A percentile compares a stretch with the other conserved stretches of the same genome.
Evolutionary conservation across 2,797 vertebrate species (phyloP).

Genomic region (Gadopsis marmoratus): DNA sequence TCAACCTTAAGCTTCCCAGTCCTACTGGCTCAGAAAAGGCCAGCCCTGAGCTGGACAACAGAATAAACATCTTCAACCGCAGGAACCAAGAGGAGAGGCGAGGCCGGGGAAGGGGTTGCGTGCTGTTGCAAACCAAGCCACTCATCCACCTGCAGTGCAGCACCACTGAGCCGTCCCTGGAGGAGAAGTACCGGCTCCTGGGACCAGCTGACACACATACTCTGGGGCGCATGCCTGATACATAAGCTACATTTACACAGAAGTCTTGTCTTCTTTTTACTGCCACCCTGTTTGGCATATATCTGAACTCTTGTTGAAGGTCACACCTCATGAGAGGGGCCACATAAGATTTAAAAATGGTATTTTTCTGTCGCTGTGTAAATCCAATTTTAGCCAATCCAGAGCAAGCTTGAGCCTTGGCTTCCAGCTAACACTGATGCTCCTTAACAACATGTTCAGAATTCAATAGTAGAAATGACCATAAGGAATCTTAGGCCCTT

Average conservation of each 20-base stretch:
- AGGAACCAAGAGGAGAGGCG: slow-evolving; percentile 90
- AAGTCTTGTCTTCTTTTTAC: slow-evolving; percentile 47
- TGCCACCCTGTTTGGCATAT: slow-evolving; percentile 55
- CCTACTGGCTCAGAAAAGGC: slow-evolving; percentile 81
- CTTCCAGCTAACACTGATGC: slow-evolving; percentile 60
- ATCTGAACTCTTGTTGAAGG: slow-evolving; percentile 51
- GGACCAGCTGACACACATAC: slow-evolving; percentile 86
- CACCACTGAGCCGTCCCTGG: slow-evolving; percentile 74
- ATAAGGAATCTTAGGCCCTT: slow-evolving; percentile 46
- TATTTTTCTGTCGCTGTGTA: slow-evolving; percentile 62
- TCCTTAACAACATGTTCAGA: slow-evolving; percentile 53
- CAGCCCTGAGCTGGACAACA: slow-evolving; percentile 90
- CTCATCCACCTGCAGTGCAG: slow-evolving; percentile 88
- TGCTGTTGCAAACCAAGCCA: slow-evolving; percentile 89
- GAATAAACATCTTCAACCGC: slow-evolving; percentile 89
- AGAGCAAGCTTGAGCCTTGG: slow-evolving; percentile 63
- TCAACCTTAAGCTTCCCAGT: slow-evolving; percentile 90
- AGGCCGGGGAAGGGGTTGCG: slow-evolving; percentile 70
- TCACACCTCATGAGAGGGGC: slow-evolving; percentile 42
- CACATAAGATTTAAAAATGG: slow-evolving; percentile 29
- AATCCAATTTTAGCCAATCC: slow-evolving; percentile 50
- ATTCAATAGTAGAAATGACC: slow-evolving; percentile 42
- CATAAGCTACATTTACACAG: slow-evolving; percentile 77
- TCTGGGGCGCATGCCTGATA: slow-evolving; percentile 88
- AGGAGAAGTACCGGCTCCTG: slow-evolving; percentile 89